These are phyloP conservation scores for Listronotus oregonensis DNA, from an alignment of 1,140 invertebrate species.

Conservation along the genomic window DNA sequence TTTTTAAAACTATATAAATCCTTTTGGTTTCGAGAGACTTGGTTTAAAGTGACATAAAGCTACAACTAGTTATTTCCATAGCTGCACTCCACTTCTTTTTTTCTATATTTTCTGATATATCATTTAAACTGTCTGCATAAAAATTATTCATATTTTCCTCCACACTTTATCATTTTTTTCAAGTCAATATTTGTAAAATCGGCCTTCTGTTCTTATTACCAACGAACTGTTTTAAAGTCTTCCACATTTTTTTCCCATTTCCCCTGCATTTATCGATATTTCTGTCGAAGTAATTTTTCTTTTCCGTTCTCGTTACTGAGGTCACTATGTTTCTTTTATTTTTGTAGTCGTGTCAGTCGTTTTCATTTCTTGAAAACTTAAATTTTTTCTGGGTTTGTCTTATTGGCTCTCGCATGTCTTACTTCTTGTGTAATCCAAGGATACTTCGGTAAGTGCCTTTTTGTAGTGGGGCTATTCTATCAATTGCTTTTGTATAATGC, in stretches of 20 bases:
- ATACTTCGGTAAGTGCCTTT: too few relatives aligned
- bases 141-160: slow-evolving; percentile 10
- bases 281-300: not conserved
- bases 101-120: slow-evolving; percentile 7
- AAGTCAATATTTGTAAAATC: slow-evolving; percentile 9
- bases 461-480: too few relatives aligned
- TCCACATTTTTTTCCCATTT: slow-evolving; percentile 7
- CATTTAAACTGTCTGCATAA: not conserved
- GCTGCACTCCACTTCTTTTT: not conserved
- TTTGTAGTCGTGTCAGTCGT: not conserved
- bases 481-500: too few relatives aligned
- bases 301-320: not conserved
- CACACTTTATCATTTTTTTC: not conserved
- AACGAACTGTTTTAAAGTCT: not conserved
- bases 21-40: too few relatives aligned
- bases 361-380: too few relatives aligned
- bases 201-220: not conserved
- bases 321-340: not conserved
- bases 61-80: too few relatives aligned
- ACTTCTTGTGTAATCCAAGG: too few relatives aligned
- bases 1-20: too few relatives aligned
- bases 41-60: too few relatives aligned
- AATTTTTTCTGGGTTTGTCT: too few relatives aligned
- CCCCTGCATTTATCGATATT: not conserved
- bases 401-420: too few relatives aligned